phyloP scores from a whole-genome alignment of 35 echinoderm and acorn worm species.

The Apostichopus japonicus region DNA sequence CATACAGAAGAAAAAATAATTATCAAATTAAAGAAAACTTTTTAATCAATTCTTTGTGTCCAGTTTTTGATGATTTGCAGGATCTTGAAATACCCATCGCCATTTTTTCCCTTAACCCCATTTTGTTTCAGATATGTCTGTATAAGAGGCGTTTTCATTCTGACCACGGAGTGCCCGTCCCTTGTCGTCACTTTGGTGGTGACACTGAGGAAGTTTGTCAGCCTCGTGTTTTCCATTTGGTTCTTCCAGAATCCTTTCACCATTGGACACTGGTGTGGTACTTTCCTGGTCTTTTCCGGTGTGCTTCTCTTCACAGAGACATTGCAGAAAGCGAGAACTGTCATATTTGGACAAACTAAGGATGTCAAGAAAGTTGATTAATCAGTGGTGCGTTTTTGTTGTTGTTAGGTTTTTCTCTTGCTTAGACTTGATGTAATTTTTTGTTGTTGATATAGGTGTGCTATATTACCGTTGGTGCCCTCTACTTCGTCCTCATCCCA shows the following conservation, averaged over 20 bases:
- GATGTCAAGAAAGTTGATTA: constrained; percentile 33
- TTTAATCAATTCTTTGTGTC: too few species aligned
- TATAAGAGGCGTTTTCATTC: constrained; percentile 93
- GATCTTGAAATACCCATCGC: background rate
- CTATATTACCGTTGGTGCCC: too few species aligned
- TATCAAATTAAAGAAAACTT: too few species aligned
- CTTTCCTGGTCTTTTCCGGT: constrained; percentile 73
- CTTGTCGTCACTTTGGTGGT: constrained; percentile 88
- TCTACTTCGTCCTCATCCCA: too few species aligned
- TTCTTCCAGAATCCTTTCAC: constrained; percentile 96
- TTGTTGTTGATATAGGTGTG: too few species aligned
- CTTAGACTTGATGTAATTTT: too few species aligned
- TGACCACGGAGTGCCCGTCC: constrained; percentile 96
- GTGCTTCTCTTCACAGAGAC: constrained; percentile 75
- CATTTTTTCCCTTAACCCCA: background rate
- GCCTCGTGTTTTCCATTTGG: constrained; percentile 87
- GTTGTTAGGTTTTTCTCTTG: too few species aligned
- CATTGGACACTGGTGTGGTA: constrained; percentile 84
- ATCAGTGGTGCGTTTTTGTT: background rate
- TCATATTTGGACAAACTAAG: constrained; percentile 14
- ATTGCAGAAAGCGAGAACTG: background rate
- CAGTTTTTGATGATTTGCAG: too few species aligned
- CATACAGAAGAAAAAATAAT: too few species aligned
- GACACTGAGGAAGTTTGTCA: constrained; percentile 89
- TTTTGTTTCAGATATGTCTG: constrained; percentile 81